A percentile compares a stretch with the other conserved stretches of the same genome.
phyloP scores from a whole-genome alignment of 2,797 vertebrate species.

The Garrulus glandarius region DNA sequence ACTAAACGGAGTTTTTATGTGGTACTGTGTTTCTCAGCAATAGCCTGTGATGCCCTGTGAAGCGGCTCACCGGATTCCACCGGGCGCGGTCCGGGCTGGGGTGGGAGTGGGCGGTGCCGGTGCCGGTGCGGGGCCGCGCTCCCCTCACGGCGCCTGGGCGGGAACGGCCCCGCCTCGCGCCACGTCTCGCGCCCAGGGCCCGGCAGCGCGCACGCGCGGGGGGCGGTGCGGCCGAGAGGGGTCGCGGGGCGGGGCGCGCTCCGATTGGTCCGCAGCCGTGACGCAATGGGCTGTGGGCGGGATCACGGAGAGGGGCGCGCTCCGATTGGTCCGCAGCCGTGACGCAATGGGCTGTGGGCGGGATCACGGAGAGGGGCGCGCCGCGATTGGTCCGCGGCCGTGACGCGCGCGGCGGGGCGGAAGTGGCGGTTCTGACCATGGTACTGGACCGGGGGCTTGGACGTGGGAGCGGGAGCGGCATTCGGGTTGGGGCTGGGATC shows the following conservation, averaged over 20 bases:
- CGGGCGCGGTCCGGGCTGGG: not conserved
- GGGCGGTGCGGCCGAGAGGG: rapidly evolving
- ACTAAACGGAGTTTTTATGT: not conserved
- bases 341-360: rapidly evolving
- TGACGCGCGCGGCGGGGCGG: not conserved
- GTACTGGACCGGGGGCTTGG: not conserved
- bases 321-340: not conserved
- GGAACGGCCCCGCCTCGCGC: rapidly evolving
- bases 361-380: rapidly evolving
- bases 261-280: not conserved
- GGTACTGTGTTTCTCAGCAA: not conserved
- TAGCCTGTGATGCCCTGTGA: not conserved
- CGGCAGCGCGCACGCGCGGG: not conserved
- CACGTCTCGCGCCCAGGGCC: not conserved
- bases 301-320: rapidly evolving
- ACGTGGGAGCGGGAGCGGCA: rapidly evolving
- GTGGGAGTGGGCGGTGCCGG: not conserved
- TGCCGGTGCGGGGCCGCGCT: too few relatives aligned
- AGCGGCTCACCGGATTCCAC: not conserved
- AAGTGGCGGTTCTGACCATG: not conserved
- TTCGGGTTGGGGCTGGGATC: too few relatives aligned
- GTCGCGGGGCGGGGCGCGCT: rapidly evolving
- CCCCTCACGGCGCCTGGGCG: not conserved
- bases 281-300: rapidly evolving
- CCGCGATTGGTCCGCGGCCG: not conserved